A percentile compares a stretch with the other conserved stretches of the same genome.
These are phyloP conservation scores for Oreochromis mossambicus DNA, from an alignment of 2,797 vertebrate genomes.

Conservation along the genomic window DNA sequence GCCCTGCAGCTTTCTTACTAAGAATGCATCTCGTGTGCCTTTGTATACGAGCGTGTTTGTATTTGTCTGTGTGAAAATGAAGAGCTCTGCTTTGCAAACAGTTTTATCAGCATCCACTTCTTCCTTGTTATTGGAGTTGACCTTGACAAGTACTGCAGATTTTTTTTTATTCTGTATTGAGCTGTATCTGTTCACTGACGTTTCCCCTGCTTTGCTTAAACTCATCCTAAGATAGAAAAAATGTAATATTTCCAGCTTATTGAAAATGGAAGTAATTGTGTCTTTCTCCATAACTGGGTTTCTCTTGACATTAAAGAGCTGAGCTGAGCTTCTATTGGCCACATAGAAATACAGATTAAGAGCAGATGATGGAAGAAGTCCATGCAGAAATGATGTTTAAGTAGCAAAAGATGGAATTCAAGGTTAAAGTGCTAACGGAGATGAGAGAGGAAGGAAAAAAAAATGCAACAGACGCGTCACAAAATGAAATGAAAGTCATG, in stretches of 20 bases:
- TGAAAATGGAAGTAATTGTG: neutral
- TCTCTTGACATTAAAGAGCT: neutral
- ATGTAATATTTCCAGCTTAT: neutral
- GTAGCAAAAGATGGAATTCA: neutral
- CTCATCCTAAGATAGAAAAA: neutral
- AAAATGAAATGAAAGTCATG: neutral
- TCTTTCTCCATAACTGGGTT: neutral
- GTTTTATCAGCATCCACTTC: conserved; percentile 3
- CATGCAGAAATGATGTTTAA: neutral
- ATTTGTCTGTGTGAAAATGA: neutral
- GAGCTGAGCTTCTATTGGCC: neutral
- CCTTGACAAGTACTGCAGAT: conserved; percentile 6
- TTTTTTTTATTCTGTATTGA: neutral
- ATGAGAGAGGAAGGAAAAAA: neutral
- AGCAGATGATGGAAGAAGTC: neutral
- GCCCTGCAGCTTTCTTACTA: conserved; percentile 5
- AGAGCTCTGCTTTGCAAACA: conserved; percentile 7
- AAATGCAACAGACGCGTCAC: too few relatives aligned
- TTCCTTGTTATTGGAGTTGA: conserved; percentile 1
- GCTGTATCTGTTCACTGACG: neutral
- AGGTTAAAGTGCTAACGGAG: neutral
- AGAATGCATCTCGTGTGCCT: neutral
- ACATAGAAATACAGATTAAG: neutral
- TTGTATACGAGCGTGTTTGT: neutral
- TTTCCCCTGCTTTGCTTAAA: neutral